Evolutionary conservation across 2,888 invertebrate genomes (phyloP).

Genomic region (Pseudeuparius sepicola): DNA sequence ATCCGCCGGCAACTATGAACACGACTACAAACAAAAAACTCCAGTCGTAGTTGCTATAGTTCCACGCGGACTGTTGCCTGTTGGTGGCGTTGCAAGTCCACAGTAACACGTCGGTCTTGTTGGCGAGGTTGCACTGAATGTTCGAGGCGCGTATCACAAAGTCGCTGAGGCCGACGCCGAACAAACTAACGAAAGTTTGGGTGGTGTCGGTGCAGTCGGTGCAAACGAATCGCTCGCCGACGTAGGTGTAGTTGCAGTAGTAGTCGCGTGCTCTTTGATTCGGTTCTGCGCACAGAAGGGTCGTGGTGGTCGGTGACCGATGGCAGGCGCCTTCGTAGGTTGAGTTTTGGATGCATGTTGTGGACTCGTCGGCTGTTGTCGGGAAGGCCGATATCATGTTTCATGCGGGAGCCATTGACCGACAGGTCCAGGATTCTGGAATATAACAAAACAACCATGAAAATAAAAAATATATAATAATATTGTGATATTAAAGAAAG

Average conservation of each 20-base stretch:
- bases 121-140: slow-evolving; percentile 27
- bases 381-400: too few species aligned
- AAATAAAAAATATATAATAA: too few species aligned
- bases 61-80: slow-evolving; percentile 18
- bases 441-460: too few species aligned
- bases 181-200: slow-evolving; percentile 21
- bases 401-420: too few species aligned
- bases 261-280: slow-evolving; percentile 25
- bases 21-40: slow-evolving; percentile 73
- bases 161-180: slow-evolving; percentile 24
- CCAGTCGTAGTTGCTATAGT: slow-evolving; percentile 55
- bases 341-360: slow-evolving; percentile 21
- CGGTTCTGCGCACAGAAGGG: slow-evolving; percentile 24
- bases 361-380: slow-evolving; percentile 11
- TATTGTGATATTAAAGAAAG: too few species aligned
- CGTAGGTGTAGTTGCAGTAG: slow-evolving; percentile 26
- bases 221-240: slow-evolving; percentile 23
- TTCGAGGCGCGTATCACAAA: slow-evolving; percentile 25
- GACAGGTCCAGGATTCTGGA: too few species aligned
- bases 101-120: slow-evolving; percentile 26
- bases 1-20: slow-evolving; percentile 78
- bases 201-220: slow-evolving; percentile 25
- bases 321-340: slow-evolving; percentile 20
- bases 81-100: slow-evolving; percentile 28
- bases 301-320: slow-evolving; percentile 19